Percentiles rank a stretch among this genome's conserved stretches.
Evolutionary conservation across 2,797 vertebrate genomes (phyloP).

Genomic region (Syngnathus rostellatus): DNA sequence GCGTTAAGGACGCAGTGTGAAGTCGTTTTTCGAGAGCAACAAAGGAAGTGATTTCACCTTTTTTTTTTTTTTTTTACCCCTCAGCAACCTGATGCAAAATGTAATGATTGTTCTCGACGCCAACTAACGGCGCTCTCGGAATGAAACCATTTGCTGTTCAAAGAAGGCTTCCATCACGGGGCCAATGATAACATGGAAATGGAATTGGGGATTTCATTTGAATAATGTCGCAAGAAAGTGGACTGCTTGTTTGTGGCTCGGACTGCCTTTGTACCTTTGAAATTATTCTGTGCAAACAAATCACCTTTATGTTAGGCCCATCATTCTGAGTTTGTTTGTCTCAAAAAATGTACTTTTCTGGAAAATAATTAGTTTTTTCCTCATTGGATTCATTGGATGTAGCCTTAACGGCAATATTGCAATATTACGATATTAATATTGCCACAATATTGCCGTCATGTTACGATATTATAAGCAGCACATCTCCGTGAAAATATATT

Average conservation of each 20-base stretch:
- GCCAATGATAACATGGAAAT: constrained; percentile 42
- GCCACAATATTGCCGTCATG: no score
- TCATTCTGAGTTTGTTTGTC: no score
- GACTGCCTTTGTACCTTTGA: neutral
- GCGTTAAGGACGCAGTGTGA: constrained; percentile 48
- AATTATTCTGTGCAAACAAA: no score
- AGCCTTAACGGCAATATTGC: no score
- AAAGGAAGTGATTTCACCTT: constrained; percentile 55
- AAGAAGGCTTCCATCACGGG: constrained; percentile 43
- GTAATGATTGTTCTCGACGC: constrained; percentile 45
- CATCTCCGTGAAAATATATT: no score
- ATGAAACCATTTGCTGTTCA: constrained; percentile 49
- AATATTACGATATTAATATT: no score
- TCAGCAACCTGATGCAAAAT: constrained; percentile 31
- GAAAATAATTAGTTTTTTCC: no score
- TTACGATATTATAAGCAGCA: no score
- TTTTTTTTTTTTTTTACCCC: neutral
- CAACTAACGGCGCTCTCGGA: constrained; percentile 59
- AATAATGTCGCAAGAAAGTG: constrained; percentile 42
- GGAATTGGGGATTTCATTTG: constrained; percentile 37
- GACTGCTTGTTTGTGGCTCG: neutral
- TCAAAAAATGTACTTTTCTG: no score
- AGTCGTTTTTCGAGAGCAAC: constrained; percentile 47
- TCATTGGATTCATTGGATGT: no score
- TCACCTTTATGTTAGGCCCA: no score